Percentiles rank a stretch among this genome's conserved stretches.
phyloP scores from a whole-genome alignment of 1,140 invertebrate species.

The Glossosoma conforme region DNA sequence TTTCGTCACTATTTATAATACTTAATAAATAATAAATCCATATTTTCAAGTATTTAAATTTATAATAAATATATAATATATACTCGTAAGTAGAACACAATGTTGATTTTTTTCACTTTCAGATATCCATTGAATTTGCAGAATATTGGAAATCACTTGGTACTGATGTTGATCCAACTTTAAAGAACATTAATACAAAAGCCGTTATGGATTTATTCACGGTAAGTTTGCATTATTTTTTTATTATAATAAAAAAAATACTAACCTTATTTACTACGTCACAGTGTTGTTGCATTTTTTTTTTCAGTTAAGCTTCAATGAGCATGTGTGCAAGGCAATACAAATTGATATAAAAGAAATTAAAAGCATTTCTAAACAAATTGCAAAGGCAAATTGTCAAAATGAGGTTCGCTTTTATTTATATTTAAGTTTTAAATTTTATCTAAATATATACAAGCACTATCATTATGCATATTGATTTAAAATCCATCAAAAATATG shows the following conservation, averaged over 20 bases:
- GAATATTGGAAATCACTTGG: conserved; percentile 44
- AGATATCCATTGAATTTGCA: conserved; percentile 45
- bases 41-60: no score
- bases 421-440: background rate
- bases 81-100: no score
- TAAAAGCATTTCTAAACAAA: conserved; percentile 30
- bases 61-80: no score
- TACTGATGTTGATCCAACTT: conserved; percentile 34
- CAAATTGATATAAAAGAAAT: conserved; percentile 33
- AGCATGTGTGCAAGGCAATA: conserved; percentile 38
- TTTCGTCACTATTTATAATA: no score
- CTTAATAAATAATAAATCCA: no score
- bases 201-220: conserved; percentile 48
- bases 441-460: background rate
- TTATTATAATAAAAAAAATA: background rate
- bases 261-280: background rate
- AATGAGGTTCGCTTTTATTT: conserved; percentile 12
- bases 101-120: conserved; percentile 7
- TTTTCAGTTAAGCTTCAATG: conserved; percentile 44
- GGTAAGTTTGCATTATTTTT: conserved; percentile 7
- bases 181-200: conserved; percentile 40
- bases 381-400: conserved; percentile 33
- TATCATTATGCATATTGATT: no score
- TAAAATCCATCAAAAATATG: no score
- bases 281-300: conserved; percentile 1